phyloP scores from a whole-genome alignment of 2,113 vertebrate species.

The Nycticryphes semicollaris region DNA sequence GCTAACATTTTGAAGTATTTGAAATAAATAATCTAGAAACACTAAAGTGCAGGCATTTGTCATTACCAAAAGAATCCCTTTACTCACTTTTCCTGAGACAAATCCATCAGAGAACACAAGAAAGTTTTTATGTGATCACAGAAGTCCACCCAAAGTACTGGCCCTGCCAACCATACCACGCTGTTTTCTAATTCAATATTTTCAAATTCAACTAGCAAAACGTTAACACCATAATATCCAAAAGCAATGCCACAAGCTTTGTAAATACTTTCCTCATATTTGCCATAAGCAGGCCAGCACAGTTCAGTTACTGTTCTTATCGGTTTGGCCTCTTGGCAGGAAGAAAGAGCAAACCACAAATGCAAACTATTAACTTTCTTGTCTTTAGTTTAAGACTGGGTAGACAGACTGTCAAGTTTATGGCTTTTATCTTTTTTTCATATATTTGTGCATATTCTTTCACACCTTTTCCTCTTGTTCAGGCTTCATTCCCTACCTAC shows the following conservation, averaged over 20 bases:
- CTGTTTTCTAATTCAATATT: background rate
- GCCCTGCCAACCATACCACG: background rate
- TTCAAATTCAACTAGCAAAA: background rate
- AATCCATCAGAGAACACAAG: background rate
- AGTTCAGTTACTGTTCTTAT: background rate
- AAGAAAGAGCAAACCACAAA: constrained; percentile 32
- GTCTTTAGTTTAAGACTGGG: background rate
- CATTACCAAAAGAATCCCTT: background rate
- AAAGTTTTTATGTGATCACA: background rate
- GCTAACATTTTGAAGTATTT: background rate
- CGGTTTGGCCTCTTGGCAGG: background rate
- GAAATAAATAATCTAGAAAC: constrained; percentile 29
- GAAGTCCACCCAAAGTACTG: background rate
- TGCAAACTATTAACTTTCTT: background rate
- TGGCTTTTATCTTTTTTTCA: background rate
- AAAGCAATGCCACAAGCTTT: background rate
- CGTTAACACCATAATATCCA: background rate
- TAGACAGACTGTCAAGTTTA: background rate
- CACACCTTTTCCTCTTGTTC: background rate
- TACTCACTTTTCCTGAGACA: background rate
- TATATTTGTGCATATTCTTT: background rate
- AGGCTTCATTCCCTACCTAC: background rate
- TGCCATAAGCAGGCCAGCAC: background rate
- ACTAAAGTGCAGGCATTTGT: background rate
- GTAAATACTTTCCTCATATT: background rate